phyloP scores from a whole-genome alignment of 2,113 vertebrate genomes.

The Deroptyus accipitrinus region DNA sequence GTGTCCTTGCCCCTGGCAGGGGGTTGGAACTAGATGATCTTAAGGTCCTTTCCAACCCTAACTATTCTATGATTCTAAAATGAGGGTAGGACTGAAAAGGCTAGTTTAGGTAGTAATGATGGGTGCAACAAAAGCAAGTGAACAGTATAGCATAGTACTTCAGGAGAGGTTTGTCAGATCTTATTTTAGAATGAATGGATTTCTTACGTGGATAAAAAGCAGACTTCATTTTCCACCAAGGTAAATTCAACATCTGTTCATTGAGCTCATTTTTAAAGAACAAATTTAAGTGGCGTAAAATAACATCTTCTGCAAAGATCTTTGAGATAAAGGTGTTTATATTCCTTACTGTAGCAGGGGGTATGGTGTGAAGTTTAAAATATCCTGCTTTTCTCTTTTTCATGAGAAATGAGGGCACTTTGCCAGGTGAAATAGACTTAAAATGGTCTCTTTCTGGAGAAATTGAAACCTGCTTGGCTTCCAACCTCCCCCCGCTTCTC shows the following conservation, averaged over 20 bases:
- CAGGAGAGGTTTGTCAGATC: not conserved
- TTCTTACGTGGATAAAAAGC: not conserved
- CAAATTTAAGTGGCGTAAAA: not conserved
- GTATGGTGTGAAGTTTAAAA: not conserved
- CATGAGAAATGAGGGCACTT: not conserved
- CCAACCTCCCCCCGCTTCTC: fast-evolving
- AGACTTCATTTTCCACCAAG: not conserved
- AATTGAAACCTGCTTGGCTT: not conserved
- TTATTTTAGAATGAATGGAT: not conserved
- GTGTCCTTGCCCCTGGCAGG: too few species aligned
- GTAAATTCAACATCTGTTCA: conserved; percentile 14
- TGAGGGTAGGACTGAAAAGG: not conserved
- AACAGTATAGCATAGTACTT: not conserved
- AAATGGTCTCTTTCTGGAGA: not conserved
- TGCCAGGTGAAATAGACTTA: not conserved
- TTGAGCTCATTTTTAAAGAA: not conserved
- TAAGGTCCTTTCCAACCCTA: too few species aligned
- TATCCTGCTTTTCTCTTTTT: not conserved
- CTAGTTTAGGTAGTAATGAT: not conserved
- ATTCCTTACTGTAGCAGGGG: not conserved
- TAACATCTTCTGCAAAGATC: not conserved
- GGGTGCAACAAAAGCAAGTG: not conserved
- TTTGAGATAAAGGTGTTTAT: not conserved
- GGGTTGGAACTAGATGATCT: too few species aligned
- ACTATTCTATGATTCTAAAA: not conserved